These are phyloP conservation scores for Grammomys surdaster DNA, from an alignment of 2,113 vertebrate species.

Conservation along the genomic window DNA sequence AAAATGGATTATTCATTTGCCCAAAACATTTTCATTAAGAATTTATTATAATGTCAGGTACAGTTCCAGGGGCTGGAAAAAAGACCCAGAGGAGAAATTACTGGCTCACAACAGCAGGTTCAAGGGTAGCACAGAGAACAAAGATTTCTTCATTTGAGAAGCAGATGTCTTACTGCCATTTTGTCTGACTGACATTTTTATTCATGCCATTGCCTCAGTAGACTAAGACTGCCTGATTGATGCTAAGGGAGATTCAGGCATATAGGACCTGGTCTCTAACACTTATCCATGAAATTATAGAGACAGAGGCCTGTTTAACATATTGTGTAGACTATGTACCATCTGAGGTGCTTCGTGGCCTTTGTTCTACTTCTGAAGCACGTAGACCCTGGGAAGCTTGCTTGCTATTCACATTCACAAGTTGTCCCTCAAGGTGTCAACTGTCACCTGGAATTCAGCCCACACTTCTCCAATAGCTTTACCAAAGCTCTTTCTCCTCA, in stretches of 20 bases:
- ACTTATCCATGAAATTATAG: not conserved
- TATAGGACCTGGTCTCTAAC: not conserved
- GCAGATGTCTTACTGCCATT: not conserved
- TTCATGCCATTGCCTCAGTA: not conserved
- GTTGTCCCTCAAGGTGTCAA: not conserved
- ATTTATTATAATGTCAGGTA: not conserved
- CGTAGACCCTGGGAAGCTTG: not conserved
- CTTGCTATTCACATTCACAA: not conserved
- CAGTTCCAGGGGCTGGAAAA: not conserved
- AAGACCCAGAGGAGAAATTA: not conserved
- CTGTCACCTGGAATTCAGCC: not conserved
- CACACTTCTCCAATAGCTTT: not conserved
- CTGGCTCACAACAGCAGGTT: not conserved
- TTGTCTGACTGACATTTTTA: too few relatives aligned
- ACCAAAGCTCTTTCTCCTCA: not conserved
- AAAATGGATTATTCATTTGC: conserved; percentile 22
- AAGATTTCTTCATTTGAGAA: not conserved
- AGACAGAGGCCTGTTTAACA: not conserved
- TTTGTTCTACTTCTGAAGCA: not conserved
- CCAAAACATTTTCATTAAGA: conserved; percentile 16
- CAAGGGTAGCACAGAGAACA: not conserved
- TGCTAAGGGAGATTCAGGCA: not conserved
- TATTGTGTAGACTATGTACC: not conserved
- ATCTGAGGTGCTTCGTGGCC: not conserved
- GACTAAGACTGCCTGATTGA: not conserved